Evolutionary conservation across 37 sponge, comb jelly and placozoan species (phyloP), one percentile per base, ranked within the genome.

Genomic region (Crambe crambe): DNA sequence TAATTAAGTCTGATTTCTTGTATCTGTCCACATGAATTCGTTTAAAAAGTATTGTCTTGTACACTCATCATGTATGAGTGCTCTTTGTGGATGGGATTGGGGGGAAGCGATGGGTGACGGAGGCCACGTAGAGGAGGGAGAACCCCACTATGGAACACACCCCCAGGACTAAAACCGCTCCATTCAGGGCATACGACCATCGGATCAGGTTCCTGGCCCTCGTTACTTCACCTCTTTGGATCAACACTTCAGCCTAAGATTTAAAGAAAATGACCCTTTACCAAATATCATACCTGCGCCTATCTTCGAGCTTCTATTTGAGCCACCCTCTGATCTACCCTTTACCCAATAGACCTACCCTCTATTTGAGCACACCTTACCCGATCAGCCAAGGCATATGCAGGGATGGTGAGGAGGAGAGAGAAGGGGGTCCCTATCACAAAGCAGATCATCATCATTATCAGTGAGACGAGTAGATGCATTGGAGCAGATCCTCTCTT

Each of bases 381-480:
- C 43, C 31, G 59, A 59, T 77, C 77, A 40, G 77, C 77, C 15
- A 77, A 39, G 15, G 61, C 37, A 26, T 77, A 77, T 10, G 77
- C 77, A 5, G 77, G 77, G 1, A 77, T 10, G 2, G 77, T 77
- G 8, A 32, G 43, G 22, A 77, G 25, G 43, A 77, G 77, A 18
- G 77, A 63, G 43, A 77, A 64, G 8, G 77, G 77, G 2, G 77
- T 77, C 3, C 42, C 77, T 2, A 62, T 37, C 3, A 35, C 12
- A 27, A 77, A 63, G 44, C 64, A 39, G 6, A 63, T 62, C 44
- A 77, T 61, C 43, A 77, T 2, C 23, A 35, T 63, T 1, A 77
- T 23, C 9, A 77, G 44, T 23, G 65, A 32, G 54, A 42, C 23
- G 27, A 72, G 2, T 23, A 72, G 9, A 10, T 12, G 40, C 17